Evolutionary conservation across 2,113 vertebrate genomes (phyloP), one percentile per base, ranked within the genome.

Genomic region (Tragelaphus scriptus): DNA sequence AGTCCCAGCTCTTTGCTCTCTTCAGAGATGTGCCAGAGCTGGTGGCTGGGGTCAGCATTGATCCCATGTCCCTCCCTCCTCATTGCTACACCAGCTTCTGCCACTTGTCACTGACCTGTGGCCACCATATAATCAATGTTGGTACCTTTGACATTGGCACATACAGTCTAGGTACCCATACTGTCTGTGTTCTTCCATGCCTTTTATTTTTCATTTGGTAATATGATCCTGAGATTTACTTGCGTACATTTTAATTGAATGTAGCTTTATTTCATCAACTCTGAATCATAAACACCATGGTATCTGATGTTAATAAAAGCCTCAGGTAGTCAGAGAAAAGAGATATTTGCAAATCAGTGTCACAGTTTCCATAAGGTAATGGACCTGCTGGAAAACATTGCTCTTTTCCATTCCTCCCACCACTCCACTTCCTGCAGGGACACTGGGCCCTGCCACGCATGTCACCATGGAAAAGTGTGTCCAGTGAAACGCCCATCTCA

Each of bases 341-440:
- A 97, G 80, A 81, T 44, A 17, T 95, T 63, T 95, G 75, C 85
- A 88, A 87, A 96, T 75, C 56, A 40, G 53, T 28, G 87, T 97
- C 97, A 97, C 80, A 95, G 47, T 97, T 98, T 97, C 97, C 97
- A 95, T 96, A 84, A 77, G 49, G 85, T 85, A 96, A 97, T 79
- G 89, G n/a, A 93, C 55, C 65, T 95, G n/a, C 87, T 93, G 96
- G 88, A 97, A 98, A 98, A 95, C 91, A 93, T 26, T 94, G 89
- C 96, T 95, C 94, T 97, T 97, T 98, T 96, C 97, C 95, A 95
- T 96, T 97, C 87, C 87, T 85, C 65, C 95, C 96, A 82, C 91
- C 30, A 53, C 63, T 75, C 87, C 56, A 21, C 61, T 95, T 97
- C 94, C 95, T 53, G 19, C 91, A 97, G 97, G 56, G 94, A 98